Evolutionary conservation across 2,113 vertebrate species (phyloP), one percentile per base, ranked within the genome.

Genomic region (Macrotus californicus): DNA sequence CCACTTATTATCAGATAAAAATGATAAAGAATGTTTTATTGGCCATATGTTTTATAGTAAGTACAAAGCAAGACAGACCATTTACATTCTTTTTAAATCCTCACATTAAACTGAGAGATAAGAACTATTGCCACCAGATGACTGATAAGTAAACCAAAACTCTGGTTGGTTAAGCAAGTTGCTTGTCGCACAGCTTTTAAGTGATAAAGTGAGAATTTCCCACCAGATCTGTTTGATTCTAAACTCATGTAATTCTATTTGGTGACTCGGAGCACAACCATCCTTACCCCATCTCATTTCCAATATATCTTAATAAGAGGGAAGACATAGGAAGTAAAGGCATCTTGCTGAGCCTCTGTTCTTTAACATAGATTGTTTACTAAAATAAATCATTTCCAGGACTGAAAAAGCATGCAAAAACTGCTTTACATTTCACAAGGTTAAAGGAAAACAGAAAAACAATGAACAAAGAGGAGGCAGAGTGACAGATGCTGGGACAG

Each of bases 401-500:
- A 75, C 19, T 54, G 82, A 75, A n/a, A 86, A 66, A 86, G 21
- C 19, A 66, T 72, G 29, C 48, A n/a, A 79, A 87, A 90, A 43
- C 50, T 52, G 11, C 39, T 95, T 95, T 76, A 56, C 2, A 79
- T 26, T 18, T 61, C 70, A 70, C 39, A 64, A 91, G 77, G 73
- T 94, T 95, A 94, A 87, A 90, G 36, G 88, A 89, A 96, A 96
- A 95, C 54, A 96, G 80, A 69, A 92, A 94, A 94, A 91, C 87
- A 95, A 59, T 79, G 75, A 96, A 73, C 89, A 94, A 91, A 94
- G 79, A 84, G 26, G 36, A 95, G 29, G 46, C 54, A 54, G 89
- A 82, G 36, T 85, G 67, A 66, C 96, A 96, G 93, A 86, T 86
- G 73, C 86, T 64, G 14, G 73, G 52, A 92, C 92, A 96, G 92